Evolutionary conservation across 2,888 invertebrate species (phyloP), one percentile per base, ranked within the genome.

Genomic region (Monochamus alternatus): DNA sequence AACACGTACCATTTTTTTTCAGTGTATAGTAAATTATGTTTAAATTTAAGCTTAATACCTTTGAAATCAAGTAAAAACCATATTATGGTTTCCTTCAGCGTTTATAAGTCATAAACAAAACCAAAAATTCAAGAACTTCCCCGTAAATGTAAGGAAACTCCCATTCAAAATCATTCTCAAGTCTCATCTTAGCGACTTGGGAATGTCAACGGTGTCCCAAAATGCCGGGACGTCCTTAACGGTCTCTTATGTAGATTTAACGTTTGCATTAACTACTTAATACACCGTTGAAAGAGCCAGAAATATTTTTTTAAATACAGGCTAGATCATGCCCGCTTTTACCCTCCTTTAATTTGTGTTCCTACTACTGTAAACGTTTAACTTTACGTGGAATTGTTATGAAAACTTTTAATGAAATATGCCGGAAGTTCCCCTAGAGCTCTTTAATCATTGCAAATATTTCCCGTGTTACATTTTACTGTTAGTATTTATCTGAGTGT

Each of bases 371-470:
- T 55, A 72, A 73, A 58, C 65, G 47, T 31, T 52, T 38, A 73
- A 73, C 62, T 65, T 73, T 65, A 59, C 9, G 22, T 38, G 58
- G 47, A 73, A 73, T 73, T 58, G 32, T 63, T 14, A 62, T n/a
- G 31, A 59, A 65, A 73, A 73, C 73, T 73, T 73, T 73, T 73
- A 65, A 65, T 73, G 73, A 73, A 73, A 66, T 32, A 58, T 65
- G 73, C 65, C 65, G 58, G 58, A 73, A 58, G 58, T 73, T 65
- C 44, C 58, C 32, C 47, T 58, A 5, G 12, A 44, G n/a, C 5
- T 58, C n/a, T 3, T 14, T 44, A n/a, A 52, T 51, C 32, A 72
- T 14, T 47, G 64, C 43, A 43, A 63, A 73, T 72, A 59, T n/a
- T n/a, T n/a, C n/a, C n/a, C n/a, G n/a, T n/a, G n/a, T n/a, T n/a